Base-by-base conservation (phyloP, 2,113 vertebrate species). In the Psittacus erithacus region DNA sequence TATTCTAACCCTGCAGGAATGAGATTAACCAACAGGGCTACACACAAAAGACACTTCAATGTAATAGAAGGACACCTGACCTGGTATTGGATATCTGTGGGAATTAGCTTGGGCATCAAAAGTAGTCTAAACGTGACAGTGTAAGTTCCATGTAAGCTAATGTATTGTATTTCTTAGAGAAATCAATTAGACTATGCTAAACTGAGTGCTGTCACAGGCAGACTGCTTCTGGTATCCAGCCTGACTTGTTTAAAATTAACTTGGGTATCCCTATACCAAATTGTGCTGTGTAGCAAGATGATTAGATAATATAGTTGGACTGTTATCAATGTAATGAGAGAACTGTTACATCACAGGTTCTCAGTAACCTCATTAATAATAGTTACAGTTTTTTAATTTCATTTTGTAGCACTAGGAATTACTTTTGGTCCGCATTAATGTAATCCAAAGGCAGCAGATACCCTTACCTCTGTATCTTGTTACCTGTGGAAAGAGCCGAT, bases 321-420 rank as follows among this genome's bases (percentile, higher is more conserved):
- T 43, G 64, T 74, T 92, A 93, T 91, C 82, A 77, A 2, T 43
- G 92, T 71, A 94, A 94, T 68, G 47, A 86, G 88, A 97, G 86
- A 60, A 84, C 59, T 93, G 80, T 86, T 69, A 84, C 35, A 70
- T 93, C 90, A 88, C 62, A 69, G 57, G 60, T 93, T 93, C 86
- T 93, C 91, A 85, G 69, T 89, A 92, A 87, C 70, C 13, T 89
- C 81, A 92, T 94, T 93, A 95, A 91, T 86, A 87, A 92, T 12
- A 55, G 67, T 27, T 73, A 76, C 39, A 27, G 35, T 5, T 55
- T 88, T 92, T 92, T 8, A 47, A 90, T 93, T 94, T 92, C 62
- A 89, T 79, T 92, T 91, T 95, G 77, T 89, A 95, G 94, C 14
- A 1, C 31, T 82, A 94, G 91, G 44, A 94, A 94, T 92, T 96